Conservation (phyloP, 1,140 invertebrate species). For the Argopecten irradians region DNA sequence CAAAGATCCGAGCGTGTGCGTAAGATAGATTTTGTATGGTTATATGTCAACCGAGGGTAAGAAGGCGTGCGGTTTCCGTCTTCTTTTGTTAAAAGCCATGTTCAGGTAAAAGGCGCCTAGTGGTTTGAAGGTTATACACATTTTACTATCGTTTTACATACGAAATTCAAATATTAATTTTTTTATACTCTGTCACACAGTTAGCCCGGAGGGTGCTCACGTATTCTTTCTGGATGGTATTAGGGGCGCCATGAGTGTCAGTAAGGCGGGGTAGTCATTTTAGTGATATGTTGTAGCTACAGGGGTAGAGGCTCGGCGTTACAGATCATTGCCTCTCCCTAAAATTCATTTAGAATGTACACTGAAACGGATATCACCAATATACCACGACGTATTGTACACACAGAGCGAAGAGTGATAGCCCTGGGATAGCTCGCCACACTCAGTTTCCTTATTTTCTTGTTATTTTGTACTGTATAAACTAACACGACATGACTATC, state of each 20-base stretch:
- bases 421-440: conserved; percentile 5
- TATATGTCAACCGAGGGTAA: conserved; percentile 26
- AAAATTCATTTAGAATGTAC: conserved; percentile 1
- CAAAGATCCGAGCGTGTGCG: conserved; percentile 27
- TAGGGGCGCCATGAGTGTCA: conserved; percentile 19
- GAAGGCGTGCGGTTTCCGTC: conserved; percentile 19
- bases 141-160: conserved; percentile 23
- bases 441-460: conserved; percentile 17
- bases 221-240: neutral
- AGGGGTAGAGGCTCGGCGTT: neutral
- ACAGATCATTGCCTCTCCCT: neutral
- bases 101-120: conserved; percentile 4
- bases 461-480: conserved; percentile 19
- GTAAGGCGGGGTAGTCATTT: neutral
- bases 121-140: conserved; percentile 17
- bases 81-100: conserved; percentile 22
- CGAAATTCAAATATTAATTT: conserved; percentile 4
- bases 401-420: neutral
- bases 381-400: neutral
- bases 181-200: conserved; percentile 17
- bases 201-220: neutral
- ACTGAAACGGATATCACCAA: neutral
- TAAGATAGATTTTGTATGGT: conserved; percentile 10
- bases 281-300: conserved; percentile 3
- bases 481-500: conserved; percentile 10